phyloP scores from a whole-genome alignment of 2,888 invertebrate genomes.

The Deroplatys truncata region DNA sequence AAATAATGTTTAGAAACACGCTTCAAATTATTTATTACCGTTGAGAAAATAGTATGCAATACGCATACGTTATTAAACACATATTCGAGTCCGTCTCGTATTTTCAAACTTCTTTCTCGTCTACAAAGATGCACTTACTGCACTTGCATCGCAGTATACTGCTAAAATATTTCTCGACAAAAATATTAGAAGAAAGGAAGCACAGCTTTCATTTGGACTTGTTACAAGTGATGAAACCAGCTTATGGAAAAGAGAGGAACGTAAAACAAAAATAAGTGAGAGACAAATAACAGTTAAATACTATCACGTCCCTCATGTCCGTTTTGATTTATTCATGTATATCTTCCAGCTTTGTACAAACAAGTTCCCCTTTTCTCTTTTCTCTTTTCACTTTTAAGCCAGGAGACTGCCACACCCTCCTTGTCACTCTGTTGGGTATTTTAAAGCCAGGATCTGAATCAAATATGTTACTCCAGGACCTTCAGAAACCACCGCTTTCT shows the following conservation, averaged over 20 bases:
- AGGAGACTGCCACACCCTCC: neutral
- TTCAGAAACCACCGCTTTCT: neutral
- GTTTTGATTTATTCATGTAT: constrained; percentile 1
- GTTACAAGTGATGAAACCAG: no score
- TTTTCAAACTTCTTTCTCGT: no score
- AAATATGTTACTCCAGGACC: neutral
- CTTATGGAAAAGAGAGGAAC: neutral
- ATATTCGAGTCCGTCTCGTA: no score
- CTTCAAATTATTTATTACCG: no score
- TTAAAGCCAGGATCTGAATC: neutral
- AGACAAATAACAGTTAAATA: neutral
- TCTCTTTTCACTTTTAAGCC: neutral
- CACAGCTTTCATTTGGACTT: no score
- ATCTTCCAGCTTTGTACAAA: neutral
- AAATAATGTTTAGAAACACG: no score
- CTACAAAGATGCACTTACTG: no score
- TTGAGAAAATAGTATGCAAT: no score
- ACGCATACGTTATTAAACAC: no score
- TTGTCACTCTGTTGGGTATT: neutral
- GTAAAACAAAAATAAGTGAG: neutral
- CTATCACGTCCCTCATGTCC: neutral
- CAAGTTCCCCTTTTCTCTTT: neutral
- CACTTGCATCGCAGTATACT: no score
- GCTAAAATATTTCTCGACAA: no score
- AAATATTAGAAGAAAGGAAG: no score